Base-by-base conservation (phyloP, 2,113 vertebrate species). In the Gallinago media region DNA sequence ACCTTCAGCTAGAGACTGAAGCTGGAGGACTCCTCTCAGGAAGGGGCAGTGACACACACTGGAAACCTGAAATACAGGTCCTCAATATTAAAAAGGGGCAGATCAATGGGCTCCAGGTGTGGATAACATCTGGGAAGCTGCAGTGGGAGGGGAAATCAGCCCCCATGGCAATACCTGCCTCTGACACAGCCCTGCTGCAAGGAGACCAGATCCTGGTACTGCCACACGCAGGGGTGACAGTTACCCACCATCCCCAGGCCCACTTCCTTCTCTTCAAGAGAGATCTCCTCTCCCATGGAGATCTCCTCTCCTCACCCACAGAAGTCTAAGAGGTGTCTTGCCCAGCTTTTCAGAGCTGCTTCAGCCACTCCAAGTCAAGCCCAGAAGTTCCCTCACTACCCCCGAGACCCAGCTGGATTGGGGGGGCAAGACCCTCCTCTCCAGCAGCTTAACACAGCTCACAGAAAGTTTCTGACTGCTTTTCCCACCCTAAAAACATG, bases 341-440 rank as follows among this genome's bases (percentile, higher is more conserved):
- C 36, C 36, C 36, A 36, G 36, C 36, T 81, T 38, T 31, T 17
- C 21, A 89, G 32, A 87, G 38, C 42, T 67, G 8, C 25, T 75
- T 21, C 47, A 78, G 22, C 21, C 31, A 13, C 26, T 31, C 18
- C 15, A 36, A 38, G 31, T 23, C 61, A 34, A 94, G 42, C 27
- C 61, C 11, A 21, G 23, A 50, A 27, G 32, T 25, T 46, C 15
- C 50, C 77, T 58, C 36, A 36, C 27, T 46, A 77, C 29, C 42
- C 5, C 17, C 0, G 0, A 34, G 47, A 46, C 6, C 15, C 36
- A 40, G 3, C 1, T 52, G 25, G 27, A 34, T 18, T 6, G 1
- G 27, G 42, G 42, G 32, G 8, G 12, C 15, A 59, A 50, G 9
- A 25, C 8, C 6, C 32, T 32, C 13, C n/a, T 63, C 67, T 58